Conservation (phyloP, 2,888 invertebrate species). For the Incurvaria masculella region DNA sequence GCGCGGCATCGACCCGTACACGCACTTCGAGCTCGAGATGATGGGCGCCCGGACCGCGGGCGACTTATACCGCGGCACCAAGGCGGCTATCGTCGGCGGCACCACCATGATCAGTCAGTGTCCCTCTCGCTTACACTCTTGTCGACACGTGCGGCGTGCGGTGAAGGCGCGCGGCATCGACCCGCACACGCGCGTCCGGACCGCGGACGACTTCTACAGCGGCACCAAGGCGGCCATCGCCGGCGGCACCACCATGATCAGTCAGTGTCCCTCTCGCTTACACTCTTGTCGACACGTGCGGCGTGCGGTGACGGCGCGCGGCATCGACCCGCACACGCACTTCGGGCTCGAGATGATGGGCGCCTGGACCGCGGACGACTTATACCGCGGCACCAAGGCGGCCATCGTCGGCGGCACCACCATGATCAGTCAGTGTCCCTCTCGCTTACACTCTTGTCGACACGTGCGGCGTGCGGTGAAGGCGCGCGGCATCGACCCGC, state of each 20-base stretch:
- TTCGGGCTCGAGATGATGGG: constrained; percentile 95
- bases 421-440: constrained; percentile 78
- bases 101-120: constrained; percentile 92
- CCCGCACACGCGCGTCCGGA: constrained; percentile 90
- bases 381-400: constrained; percentile 95
- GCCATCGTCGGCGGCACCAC: constrained; percentile 98
- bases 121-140: too few relatives aligned
- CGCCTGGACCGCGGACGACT: constrained; percentile 86
- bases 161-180: constrained; percentile 96
- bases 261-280: constrained; percentile 64
- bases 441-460: too few relatives aligned
- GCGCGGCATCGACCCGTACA: constrained; percentile 96
- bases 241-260: constrained; percentile 87
- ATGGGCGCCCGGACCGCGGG: constrained; percentile 88
- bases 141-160: constrained; percentile 90
- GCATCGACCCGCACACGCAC: constrained; percentile 97
- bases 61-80: constrained; percentile 97
- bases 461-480: constrained; percentile 86
- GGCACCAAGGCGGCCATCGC: constrained; percentile 97
- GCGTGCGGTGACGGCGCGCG: constrained; percentile 90
- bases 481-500: constrained; percentile 96
- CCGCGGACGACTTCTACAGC: constrained; percentile 95
- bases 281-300: constrained; percentile 93
- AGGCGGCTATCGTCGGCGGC: constrained; percentile 96
- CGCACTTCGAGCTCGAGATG: constrained; percentile 93